Base-by-base conservation (phyloP, 2,888 invertebrate species). In the Drosophila yooni region DNA sequence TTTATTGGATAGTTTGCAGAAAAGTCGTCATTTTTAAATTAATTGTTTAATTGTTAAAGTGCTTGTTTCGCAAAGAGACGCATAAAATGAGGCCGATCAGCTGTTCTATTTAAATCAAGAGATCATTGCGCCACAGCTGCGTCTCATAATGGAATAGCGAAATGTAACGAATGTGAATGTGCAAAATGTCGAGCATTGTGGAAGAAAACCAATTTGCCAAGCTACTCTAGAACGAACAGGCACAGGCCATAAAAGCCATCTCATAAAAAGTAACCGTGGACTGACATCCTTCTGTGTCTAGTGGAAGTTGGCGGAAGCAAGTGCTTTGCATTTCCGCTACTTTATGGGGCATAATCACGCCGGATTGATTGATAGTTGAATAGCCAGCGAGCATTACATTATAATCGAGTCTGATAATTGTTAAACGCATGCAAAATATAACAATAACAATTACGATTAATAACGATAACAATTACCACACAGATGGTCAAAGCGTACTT, bases 241-340 rank as follows among this genome's bases (percentile, higher is more conserved):
- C 48, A 58, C 33, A 36, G 34, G 43, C 59, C 58, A 72, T 60
- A 65, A 43, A 76, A 57, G 34, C 61, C 70, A 82, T 82, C 69
- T 74, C 25, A 81, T 60, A 36, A 50, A 43, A 31, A 51, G 59
- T 46, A 25, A 15, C 25, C 15, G 57, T 43, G 43, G 50, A 36
- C 64, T 65, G 54, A 65, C 83, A 87, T 83, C 87, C 84, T 83
- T 79, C 71, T 72, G 51, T 36, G 33, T 57, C 46, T 36, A 18
- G 21, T 21, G 21, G 29, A 38, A 60, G 50, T 53, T 57, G 70
- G 79, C 89, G 89, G 89, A 87, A 82, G 69, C 62, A 25, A 65
- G 66, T 74, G 72, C 64, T 89, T 88, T 81, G 69, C 73, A 74
- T 85, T 78, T 87, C 90, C 87, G 87, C 58, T 59, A 71, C 54